Evolutionary conservation across 1,140 invertebrate genomes (phyloP), one percentile per base, ranked within the genome.

Genomic region (Potamilus streckersoni): DNA sequence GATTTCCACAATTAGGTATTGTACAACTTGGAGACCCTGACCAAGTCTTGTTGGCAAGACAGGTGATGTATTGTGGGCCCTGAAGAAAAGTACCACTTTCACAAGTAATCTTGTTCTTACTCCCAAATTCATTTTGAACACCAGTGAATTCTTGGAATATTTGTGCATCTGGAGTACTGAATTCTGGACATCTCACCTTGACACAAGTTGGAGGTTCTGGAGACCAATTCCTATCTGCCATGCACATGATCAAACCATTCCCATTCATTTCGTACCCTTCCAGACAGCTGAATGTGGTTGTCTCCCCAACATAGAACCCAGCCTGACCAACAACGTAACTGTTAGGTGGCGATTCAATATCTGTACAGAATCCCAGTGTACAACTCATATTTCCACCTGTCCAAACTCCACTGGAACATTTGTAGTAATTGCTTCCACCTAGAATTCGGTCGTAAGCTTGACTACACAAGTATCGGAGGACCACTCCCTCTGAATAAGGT

Each of bases 231-330:
- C 74, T 63, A 71, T 76, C 74, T 31, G 20, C 27, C 27, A 60
- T 31, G 66, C 74, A 76, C 12, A 64, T 8, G 56, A 76, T 16
- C 15, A 12, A 56, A 19, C 17, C 55, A 15, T 6, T 4, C 62
- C 74, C 74, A 31, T 31, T 20, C 68, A 71, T 63, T 19, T 58
- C n/a, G 56, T 76, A 76, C 49, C 74, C 74, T 27, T 70, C 62
- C 59, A 71, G 70, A 49, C 74, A 76, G 16, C 38, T 69, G 60
- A 76, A 65, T 4, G 38, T 65, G 8, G 65, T 66, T 14, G 23
- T 49, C 20, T 60, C 14, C 38, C 68, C 74, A 2, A 76, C 69
- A 19, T 65, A n/a, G 61, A 71, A 64, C 1, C 38, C 60, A 19
- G 74, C 62, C 8, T 13, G 3, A 19, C 58, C 58, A 19, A 60